These are phyloP conservation scores for Psittacula echo DNA, from an alignment of 2,797 vertebrate genomes.

Conservation along the genomic window DNA sequence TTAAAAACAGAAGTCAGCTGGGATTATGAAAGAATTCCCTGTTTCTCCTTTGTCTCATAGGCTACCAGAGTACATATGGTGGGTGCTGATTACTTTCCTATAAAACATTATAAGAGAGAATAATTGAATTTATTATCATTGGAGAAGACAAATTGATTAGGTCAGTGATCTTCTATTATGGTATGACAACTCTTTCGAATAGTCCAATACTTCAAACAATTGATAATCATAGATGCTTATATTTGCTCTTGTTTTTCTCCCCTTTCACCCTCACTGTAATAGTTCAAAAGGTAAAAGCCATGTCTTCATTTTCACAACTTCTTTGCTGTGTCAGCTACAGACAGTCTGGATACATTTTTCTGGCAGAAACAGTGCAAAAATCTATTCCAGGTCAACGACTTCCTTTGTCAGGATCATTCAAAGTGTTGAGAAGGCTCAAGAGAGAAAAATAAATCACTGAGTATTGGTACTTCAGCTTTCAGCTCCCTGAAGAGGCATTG, in stretches of 20 bases:
- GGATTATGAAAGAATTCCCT: constrained; percentile 39
- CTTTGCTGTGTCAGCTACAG: constrained; percentile 41
- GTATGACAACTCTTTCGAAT: background rate
- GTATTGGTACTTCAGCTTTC: background rate
- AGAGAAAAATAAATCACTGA: constrained; percentile 26
- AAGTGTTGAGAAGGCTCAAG: constrained; percentile 29
- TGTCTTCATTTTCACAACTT: background rate
- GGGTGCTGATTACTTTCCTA: background rate
- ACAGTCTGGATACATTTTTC: constrained; percentile 29
- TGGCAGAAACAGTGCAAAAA: constrained; percentile 21
- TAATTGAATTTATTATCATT: background rate
- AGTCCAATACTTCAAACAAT: background rate
- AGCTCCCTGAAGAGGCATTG: constrained; percentile 18
- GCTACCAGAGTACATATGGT: background rate
- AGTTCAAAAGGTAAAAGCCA: constrained; percentile 50
- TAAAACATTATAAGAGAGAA: background rate
- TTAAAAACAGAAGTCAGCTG: constrained; percentile 12
- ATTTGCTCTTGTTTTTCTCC: background rate
- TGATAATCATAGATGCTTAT: background rate
- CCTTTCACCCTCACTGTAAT: background rate
- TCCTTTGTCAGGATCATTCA: constrained; percentile 45
- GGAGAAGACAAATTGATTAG: background rate
- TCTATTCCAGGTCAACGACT: constrained; percentile 66
- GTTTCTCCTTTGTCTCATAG: background rate
- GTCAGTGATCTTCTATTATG: background rate